phyloP scores from a whole-genome alignment of 2,113 vertebrate genomes.

The Jacana jacana region DNA sequence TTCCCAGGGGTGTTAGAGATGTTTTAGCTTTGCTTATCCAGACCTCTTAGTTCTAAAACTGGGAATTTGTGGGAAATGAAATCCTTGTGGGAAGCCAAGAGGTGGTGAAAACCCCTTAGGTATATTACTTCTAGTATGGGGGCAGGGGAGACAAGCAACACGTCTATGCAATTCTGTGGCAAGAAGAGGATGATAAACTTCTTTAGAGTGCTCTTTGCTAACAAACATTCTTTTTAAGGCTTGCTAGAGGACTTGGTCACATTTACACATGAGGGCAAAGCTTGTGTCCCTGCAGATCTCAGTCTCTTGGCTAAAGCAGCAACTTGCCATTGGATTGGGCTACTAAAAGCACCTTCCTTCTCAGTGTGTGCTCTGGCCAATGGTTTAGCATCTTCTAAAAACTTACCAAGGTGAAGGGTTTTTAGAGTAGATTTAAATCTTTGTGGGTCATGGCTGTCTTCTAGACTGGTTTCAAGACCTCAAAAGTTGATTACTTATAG shows the following conservation, averaged over 20 bases:
- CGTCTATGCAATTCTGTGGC: rapidly evolving
- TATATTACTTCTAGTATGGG: neutral
- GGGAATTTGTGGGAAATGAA: neutral
- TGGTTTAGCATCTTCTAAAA: neutral
- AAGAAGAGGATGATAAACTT: neutral
- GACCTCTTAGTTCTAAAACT: neutral
- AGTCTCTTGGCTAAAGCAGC: neutral
- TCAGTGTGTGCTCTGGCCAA: neutral
- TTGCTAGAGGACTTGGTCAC: rapidly evolving
- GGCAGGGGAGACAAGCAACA: rapidly evolving
- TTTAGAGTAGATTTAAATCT: neutral
- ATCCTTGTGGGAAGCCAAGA: neutral
- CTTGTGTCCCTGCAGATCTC: neutral
- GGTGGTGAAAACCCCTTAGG: neutral
- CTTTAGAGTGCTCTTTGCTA: neutral
- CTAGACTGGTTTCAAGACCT: neutral
- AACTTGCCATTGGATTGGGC: neutral
- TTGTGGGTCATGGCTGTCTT: neutral
- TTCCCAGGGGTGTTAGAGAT: neutral
- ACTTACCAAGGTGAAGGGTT: neutral
- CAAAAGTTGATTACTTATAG: neutral
- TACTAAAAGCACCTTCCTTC: neutral
- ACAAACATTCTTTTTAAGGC: neutral
- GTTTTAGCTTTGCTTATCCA: neutral
- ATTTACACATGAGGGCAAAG: neutral